Evolutionary conservation across 2,888 invertebrate genomes (phyloP).

Genomic region (Melanotus villosus): DNA sequence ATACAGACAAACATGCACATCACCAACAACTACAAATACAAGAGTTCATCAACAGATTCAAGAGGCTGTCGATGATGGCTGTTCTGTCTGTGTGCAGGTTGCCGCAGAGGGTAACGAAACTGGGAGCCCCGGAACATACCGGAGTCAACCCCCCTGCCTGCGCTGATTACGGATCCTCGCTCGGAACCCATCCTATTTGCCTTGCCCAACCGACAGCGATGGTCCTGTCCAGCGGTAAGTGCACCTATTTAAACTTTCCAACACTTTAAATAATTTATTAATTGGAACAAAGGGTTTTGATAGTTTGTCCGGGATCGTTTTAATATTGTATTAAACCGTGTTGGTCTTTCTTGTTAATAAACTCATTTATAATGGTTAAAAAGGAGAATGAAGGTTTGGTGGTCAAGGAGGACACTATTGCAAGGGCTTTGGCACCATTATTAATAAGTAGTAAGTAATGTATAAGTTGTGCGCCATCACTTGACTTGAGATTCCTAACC

Average conservation of each 20-base stretch:
- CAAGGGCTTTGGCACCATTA: no score
- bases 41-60: constrained; percentile 50
- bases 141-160: constrained; percentile 8
- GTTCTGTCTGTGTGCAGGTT: constrained; percentile 76
- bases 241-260: neutral
- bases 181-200: constrained; percentile 4
- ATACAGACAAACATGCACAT: constrained; percentile 70
- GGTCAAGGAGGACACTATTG: no score
- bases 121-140: constrained; percentile 14
- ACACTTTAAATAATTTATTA: no score
- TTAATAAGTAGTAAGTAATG: no score
- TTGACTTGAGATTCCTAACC: no score
- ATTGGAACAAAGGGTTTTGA: no score
- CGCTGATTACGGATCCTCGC: neutral
- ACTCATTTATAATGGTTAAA: no score
- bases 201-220: constrained; percentile 22
- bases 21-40: constrained; percentile 60
- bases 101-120: constrained; percentile 63
- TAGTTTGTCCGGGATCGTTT: no score
- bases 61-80: constrained; percentile 67
- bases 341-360: no score
- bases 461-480: no score
- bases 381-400: no score
- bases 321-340: no score
- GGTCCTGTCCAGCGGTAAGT: constrained; percentile 21